Conservation (phyloP, 23 tunicate genomes). For the Halocynthia roretzi region DNA sequence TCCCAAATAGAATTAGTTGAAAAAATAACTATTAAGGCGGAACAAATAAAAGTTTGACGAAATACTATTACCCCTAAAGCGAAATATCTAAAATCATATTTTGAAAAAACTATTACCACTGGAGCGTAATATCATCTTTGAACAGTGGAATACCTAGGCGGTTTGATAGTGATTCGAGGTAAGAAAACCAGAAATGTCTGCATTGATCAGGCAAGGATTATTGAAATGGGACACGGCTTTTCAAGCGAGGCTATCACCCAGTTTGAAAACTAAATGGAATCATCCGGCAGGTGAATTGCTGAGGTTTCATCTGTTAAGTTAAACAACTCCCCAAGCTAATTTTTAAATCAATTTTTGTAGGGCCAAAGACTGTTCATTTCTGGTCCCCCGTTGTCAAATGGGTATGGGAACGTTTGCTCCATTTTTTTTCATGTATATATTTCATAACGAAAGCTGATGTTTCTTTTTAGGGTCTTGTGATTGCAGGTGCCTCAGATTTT, state of each 20-base stretch:
- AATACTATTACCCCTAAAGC: too few species aligned
- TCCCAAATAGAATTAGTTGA: too few species aligned
- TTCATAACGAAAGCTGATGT: background rate
- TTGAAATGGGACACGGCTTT: background rate
- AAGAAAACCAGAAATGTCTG: too few species aligned
- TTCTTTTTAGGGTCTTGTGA: constrained; percentile 75
- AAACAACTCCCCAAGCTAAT: background rate
- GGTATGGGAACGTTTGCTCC: constrained; percentile 27
- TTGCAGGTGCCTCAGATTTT: constrained; percentile 90
- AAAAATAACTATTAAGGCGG: too few species aligned
- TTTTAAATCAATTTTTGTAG: constrained; percentile 12
- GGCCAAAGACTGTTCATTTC: constrained; percentile 92
- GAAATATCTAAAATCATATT: too few species aligned
- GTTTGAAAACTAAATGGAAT: constrained; percentile 65
- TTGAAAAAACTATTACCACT: too few species aligned
- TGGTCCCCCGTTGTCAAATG: constrained; percentile 98
- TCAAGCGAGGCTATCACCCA: constrained; percentile 67
- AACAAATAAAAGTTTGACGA: too few species aligned
- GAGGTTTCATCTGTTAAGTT: constrained; percentile 1
- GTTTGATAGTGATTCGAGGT: too few species aligned
- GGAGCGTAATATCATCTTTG: too few species aligned
- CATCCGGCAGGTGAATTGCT: constrained; percentile 77
- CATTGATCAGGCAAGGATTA: too few species aligned
- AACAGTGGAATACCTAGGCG: too few species aligned
- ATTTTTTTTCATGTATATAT: background rate